Conservation (phyloP, 2,797 vertebrate genomes). For the Neosilurus mollespiculum region DNA sequence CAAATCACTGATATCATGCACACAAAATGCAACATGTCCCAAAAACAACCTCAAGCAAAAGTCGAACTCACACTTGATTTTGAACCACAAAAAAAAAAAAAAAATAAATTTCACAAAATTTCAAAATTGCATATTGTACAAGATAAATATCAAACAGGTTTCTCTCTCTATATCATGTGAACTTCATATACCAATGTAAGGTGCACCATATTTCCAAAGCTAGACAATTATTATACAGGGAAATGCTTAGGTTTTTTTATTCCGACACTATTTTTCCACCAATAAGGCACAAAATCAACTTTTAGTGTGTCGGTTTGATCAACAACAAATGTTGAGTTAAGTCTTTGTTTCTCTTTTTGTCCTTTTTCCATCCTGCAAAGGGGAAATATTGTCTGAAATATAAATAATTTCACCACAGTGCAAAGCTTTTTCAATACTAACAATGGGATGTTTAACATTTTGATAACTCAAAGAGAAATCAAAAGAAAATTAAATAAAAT, state of each 20-base stretch:
- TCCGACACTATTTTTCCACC: conserved; percentile 1
- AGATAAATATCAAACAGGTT: conserved; percentile 8
- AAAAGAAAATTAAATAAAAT: neutral
- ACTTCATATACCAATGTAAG: conserved; percentile 12
- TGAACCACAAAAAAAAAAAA: neutral
- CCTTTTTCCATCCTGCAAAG: neutral
- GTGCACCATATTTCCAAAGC: neutral
- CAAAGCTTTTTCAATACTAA: neutral
- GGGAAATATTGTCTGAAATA: neutral
- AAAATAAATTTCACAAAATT: neutral
- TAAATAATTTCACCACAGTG: neutral
- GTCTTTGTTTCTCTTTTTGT: neutral
- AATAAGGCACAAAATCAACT: conserved; percentile 25
- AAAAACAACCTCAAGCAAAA: conserved; percentile 7
- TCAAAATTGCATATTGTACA: neutral
- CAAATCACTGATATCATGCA: conserved; percentile 3
- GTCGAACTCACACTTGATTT: neutral
- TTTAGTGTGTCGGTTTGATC: neutral
- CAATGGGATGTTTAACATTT: neutral
- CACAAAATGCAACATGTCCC: conserved; percentile 20
- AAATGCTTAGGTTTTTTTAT: neutral
- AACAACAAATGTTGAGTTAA: neutral
- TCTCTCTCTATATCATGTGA: neutral
- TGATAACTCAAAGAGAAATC: neutral
- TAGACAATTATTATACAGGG: neutral